Evolutionary conservation across 1,140 invertebrate genomes (phyloP), one percentile per base, ranked within the genome.

Genomic region (Dinothrombium tinctorium): DNA sequence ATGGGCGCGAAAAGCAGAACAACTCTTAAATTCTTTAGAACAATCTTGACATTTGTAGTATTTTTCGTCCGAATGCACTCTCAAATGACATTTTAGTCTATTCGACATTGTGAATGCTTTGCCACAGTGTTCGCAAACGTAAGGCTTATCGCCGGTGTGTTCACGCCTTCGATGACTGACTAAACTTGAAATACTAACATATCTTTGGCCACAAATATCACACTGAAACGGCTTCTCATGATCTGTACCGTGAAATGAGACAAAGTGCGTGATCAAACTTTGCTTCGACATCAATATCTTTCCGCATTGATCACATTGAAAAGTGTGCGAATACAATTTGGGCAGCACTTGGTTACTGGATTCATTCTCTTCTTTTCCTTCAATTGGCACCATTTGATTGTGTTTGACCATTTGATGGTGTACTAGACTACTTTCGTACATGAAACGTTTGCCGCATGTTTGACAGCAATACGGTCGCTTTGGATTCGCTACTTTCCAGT

Each of bases 41-140:
- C 76, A 80, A 43, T 74, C 67, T 11, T 66, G 59, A 56, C 75
- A 80, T 12, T 56, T 54, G 50, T 69, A 69, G 2, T 74, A 73
- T 49, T 67, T 67, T 26, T 66, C 56, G 20, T 72, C 73, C 14
- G 61, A 64, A 51, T 74, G 72, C 49, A 63, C 66, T 17, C 56
- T 53, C 47, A 53, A 57, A 49, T 75, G 73, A 53, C 73, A 73
- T 50, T 71, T 63, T 14, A 79, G 56, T 0, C 74, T 71, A 42
- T 66, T 65, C 53, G 72, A 74, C 55, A 76, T 72, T 33, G 68
- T 69, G 47, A 76, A 76, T 2, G 63, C 64, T 47, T 62, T 65
- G 25, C 56, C 56, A 54, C 74, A 76, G 29, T 63, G 61, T 53
- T 73, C 69, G 59, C 78, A 82, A 26, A 48, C 46, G 36, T 47